phyloP scores from a whole-genome alignment of 2,797 vertebrate species.

The Lagorchestes hirsutus region DNA sequence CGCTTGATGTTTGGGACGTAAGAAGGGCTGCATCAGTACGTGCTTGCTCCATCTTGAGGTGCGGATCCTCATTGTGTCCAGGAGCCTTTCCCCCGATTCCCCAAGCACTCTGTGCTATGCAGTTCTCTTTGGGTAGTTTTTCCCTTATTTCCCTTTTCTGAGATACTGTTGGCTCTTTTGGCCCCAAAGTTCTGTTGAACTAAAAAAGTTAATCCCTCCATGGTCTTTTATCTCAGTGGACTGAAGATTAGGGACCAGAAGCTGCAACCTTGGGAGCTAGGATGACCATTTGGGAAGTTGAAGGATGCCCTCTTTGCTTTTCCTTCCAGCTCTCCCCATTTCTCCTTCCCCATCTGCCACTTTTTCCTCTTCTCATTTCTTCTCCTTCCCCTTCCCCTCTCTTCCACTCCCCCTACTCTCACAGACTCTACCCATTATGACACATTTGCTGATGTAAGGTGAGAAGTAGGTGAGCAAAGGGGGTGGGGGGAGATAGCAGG shows the following conservation, averaged over 20 bases:
- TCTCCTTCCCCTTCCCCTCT: background rate
- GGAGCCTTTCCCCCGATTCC: background rate
- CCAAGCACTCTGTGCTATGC: background rate
- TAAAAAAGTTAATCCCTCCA: background rate
- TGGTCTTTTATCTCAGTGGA: slow-evolving; percentile 18
- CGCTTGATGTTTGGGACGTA: background rate
- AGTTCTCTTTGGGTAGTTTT: background rate
- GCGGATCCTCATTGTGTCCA: background rate
- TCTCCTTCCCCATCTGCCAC: background rate
- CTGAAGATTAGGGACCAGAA: background rate
- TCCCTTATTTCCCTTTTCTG: background rate
- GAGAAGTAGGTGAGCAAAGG: background rate
- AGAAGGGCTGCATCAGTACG: background rate
- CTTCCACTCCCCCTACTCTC: background rate
- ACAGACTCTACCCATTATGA: background rate
- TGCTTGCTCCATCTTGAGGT: background rate
- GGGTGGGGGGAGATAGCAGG: background rate
- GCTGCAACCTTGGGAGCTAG: background rate
- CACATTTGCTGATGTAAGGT: background rate
- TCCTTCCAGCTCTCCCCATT: background rate
- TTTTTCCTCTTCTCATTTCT: slow-evolving; percentile 19
- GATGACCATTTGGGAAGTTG: no score
- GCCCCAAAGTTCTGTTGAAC: slow-evolving; percentile 6
- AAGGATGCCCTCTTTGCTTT: background rate
- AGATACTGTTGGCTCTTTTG: slow-evolving; percentile 7